Conservation (phyloP, 2,113 vertebrate species). For the Onychorhynchus coronatus region DNA sequence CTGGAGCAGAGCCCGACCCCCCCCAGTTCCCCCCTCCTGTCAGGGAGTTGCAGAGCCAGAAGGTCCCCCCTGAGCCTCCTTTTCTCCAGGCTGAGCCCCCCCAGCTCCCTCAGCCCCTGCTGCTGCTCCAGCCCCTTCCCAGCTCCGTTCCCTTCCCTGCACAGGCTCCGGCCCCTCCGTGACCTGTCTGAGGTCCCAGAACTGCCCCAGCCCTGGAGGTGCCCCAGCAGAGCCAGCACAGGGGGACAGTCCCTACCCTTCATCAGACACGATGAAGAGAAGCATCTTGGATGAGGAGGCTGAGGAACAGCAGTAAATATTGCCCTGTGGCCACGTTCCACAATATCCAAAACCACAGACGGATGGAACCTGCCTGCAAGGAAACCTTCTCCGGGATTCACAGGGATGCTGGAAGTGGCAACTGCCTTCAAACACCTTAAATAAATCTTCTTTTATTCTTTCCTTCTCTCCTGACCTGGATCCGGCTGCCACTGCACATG, state of each 20-base stretch:
- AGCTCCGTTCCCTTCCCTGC: neutral
- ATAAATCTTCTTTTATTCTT: conserved; percentile 84
- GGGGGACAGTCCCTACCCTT: neutral
- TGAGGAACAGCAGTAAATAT: neutral
- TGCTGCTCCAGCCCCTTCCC: neutral
- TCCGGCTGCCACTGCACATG: conserved; percentile 85
- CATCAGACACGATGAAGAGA: neutral
- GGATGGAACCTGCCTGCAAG: neutral
- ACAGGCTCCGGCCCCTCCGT: neutral
- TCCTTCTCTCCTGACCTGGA: conserved; percentile 87
- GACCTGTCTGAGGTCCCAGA: neutral
- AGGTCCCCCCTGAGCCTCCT: neutral
- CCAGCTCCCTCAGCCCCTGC: neutral
- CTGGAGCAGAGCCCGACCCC: neutral
- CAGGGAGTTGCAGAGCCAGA: neutral
- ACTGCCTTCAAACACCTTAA: conserved; percentile 74
- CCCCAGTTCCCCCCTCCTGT: neutral
- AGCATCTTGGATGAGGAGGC: neutral
- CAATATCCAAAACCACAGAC: fast-evolving
- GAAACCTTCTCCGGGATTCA: neutral
- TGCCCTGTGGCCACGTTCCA: neutral
- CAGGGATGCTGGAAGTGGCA: neutral
- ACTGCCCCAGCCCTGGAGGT: neutral
- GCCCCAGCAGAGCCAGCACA: neutral
- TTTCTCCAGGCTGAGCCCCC: neutral